A percentile compares a stretch with the other conserved stretches of the same genome.
Evolutionary conservation across 2,888 invertebrate genomes (phyloP).

Genomic region (Silvanus unidentatus): DNA sequence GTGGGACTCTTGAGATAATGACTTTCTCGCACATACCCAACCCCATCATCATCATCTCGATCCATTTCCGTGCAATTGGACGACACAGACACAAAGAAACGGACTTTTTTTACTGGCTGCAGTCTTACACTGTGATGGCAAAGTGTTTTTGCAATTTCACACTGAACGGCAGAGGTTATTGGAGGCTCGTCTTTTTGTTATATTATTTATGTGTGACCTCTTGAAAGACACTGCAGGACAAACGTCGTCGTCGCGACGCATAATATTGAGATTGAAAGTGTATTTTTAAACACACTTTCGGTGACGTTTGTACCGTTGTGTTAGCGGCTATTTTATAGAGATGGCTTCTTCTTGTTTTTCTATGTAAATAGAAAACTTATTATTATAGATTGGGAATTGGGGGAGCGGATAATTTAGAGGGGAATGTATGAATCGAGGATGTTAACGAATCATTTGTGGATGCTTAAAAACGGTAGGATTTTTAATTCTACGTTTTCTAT

Average conservation of each 20-base stretch:
- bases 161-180: neutral
- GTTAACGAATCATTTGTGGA: no score
- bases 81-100: constrained; percentile 26
- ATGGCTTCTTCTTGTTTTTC: constrained; percentile 1
- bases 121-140: constrained; percentile 8
- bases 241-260: constrained; percentile 28
- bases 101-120: constrained; percentile 20
- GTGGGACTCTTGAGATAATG: constrained; percentile 51
- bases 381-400: constrained; percentile 24
- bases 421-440: no score
- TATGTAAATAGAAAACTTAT: constrained; percentile 35
- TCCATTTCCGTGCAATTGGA: constrained; percentile 28
- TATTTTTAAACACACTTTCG: constrained; percentile 33
- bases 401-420: no score
- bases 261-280: constrained; percentile 22
- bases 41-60: constrained; percentile 46
- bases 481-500: no score
- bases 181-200: neutral
- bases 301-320: constrained; percentile 18
- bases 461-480: no score
- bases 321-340: constrained; percentile 15
- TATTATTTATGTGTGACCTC: constrained; percentile 30
- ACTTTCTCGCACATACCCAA: constrained; percentile 53
- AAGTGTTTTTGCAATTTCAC: constrained; percentile 2
- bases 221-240: constrained; percentile 30